These are phyloP conservation scores for Camponotus fellah DNA, from an alignment of 2,888 invertebrate genomes.

Conservation along the genomic window DNA sequence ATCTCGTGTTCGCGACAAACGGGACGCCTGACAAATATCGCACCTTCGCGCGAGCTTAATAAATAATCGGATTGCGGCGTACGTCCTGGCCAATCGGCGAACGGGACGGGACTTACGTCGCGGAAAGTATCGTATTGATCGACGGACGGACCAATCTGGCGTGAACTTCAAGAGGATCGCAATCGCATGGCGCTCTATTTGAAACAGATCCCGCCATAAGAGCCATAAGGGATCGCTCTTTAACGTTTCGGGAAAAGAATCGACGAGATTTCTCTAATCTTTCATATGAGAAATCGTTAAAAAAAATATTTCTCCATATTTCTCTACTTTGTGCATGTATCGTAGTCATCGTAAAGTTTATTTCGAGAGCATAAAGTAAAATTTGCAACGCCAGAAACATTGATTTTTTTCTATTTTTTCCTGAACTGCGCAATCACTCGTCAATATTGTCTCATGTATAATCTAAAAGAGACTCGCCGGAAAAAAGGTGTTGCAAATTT, in stretches of 20 bases:
- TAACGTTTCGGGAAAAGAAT: neutral
- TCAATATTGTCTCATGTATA: neutral
- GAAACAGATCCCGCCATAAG: neutral
- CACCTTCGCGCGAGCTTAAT: conserved; percentile 86
- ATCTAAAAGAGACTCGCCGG: neutral
- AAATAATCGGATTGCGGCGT: conserved; percentile 88
- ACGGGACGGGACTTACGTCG: conserved; percentile 86
- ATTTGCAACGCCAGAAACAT: neutral
- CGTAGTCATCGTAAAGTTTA: neutral
- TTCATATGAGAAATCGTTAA: neutral
- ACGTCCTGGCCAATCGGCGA: conserved; percentile 86
- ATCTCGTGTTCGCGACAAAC: conserved; percentile 12
- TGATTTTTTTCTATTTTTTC: neutral
- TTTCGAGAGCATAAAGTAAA: neutral
- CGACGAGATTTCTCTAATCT: neutral
- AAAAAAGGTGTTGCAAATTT: neutral
- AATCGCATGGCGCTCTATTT: conserved; percentile 7
- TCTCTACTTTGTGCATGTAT: neutral
- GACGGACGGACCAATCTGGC: conserved; percentile 74
- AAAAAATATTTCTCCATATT: neutral
- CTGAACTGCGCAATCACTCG: neutral
- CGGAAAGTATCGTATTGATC: conserved; percentile 87
- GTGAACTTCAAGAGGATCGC: conserved; percentile 21
- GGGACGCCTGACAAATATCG: conserved; percentile 63
- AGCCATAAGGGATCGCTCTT: neutral